phyloP scores from a whole-genome alignment of 2,888 invertebrate genomes.

The Globia sparganii region DNA sequence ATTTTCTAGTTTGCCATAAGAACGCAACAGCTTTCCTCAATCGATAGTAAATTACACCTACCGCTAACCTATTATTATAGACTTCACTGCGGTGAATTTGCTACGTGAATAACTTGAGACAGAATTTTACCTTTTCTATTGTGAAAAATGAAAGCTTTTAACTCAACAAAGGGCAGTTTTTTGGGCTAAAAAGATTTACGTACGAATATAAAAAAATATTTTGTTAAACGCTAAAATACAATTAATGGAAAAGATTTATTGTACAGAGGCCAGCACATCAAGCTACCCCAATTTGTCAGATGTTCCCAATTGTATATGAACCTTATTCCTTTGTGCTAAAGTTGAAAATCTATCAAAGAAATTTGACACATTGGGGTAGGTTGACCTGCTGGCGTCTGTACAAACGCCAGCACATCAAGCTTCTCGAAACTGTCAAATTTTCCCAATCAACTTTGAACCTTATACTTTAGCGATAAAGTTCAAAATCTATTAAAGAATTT shows the following conservation, averaged over 20 bases:
- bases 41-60: slow-evolving; percentile 34
- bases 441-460: no score
- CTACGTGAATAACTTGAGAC: slow-evolving; percentile 11
- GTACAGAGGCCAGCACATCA: neutral
- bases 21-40: slow-evolving; percentile 20
- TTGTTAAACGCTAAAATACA: neutral
- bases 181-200: neutral
- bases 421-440: no score
- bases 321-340: no score
- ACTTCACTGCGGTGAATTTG: slow-evolving; percentile 5
- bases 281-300: no score
- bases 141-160: neutral
- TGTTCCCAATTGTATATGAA: no score
- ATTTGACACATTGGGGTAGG: no score
- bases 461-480: no score
- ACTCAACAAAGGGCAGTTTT: neutral
- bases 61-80: slow-evolving; percentile 36
- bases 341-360: no score
- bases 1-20: neutral
- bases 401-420: no score
- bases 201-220: neutral
- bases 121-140: neutral
- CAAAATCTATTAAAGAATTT: no score
- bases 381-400: no score
- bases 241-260: neutral